A percentile compares a stretch with the other conserved stretches of the same genome.
Evolutionary conservation across 2,797 vertebrate species (phyloP).

Genomic region (Malacoctenus gilli): DNA sequence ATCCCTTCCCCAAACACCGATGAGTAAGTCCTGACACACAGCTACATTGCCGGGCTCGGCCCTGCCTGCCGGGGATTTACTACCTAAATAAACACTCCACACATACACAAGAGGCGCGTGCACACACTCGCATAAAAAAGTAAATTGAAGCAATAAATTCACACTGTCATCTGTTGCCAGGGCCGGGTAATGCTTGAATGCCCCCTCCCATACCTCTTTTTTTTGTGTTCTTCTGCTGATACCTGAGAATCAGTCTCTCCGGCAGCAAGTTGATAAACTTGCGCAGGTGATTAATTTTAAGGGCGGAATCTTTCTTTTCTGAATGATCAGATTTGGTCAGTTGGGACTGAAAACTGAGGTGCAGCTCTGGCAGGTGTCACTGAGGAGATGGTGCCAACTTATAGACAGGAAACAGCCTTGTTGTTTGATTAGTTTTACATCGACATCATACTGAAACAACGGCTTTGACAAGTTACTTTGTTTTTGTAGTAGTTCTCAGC

Average conservation of each 20-base stretch:
- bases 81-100: slow-evolving; percentile 67
- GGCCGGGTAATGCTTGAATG: neutral
- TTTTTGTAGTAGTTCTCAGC: too few species aligned
- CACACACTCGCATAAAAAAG: slow-evolving; percentile 32
- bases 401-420: too few species aligned
- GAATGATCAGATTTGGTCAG: neutral
- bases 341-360: neutral
- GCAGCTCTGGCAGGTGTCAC: too few species aligned
- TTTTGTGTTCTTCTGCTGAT: slow-evolving; percentile 4
- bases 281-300: neutral
- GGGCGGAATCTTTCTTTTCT: neutral
- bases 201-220: neutral
- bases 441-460: too few species aligned
- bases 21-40: slow-evolving; percentile 76
- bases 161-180: slow-evolving; percentile 33
- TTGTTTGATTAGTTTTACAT: too few species aligned
- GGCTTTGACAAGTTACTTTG: too few species aligned
- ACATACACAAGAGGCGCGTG: slow-evolving; percentile 14
- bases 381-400: too few species aligned
- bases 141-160: slow-evolving; percentile 62
- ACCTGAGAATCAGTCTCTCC: slow-evolving; percentile 5
- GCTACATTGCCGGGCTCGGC: slow-evolving; percentile 53
- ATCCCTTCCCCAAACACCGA: slow-evolving; percentile 78
- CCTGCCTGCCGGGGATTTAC: slow-evolving; percentile 68
- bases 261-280: neutral